Percentiles rank a stretch among this genome's conserved stretches.
Evolutionary conservation across 2,797 vertebrate genomes (phyloP).

Genomic region (Selene dorsalis): DNA sequence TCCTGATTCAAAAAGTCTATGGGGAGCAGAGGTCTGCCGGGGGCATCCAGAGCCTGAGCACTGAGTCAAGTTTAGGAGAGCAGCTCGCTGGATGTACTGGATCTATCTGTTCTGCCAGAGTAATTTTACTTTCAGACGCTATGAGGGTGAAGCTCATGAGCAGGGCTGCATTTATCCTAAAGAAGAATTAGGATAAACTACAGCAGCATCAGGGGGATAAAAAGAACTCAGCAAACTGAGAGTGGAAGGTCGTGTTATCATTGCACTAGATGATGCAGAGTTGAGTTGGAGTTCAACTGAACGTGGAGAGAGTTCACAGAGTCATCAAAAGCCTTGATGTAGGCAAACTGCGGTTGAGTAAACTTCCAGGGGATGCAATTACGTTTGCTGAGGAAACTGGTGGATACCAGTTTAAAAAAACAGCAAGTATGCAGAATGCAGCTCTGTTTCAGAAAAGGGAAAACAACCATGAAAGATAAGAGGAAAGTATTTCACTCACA

Average conservation of each 20-base stretch:
- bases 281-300: slow-evolving; percentile 48
- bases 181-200: slow-evolving; percentile 29
- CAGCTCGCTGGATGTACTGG: slow-evolving; percentile 18
- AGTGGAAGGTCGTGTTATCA: slow-evolving; percentile 26
- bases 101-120: slow-evolving; percentile 39
- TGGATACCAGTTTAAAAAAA: slow-evolving; percentile 38
- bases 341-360: slow-evolving; percentile 20
- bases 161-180: slow-evolving; percentile 42
- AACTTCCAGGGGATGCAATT: slow-evolving; percentile 48
- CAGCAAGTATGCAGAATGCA: slow-evolving; percentile 40
- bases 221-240: slow-evolving; percentile 1
- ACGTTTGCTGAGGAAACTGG: slow-evolving; percentile 22
- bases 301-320: slow-evolving; percentile 38
- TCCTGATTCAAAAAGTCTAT: slow-evolving; percentile 53
- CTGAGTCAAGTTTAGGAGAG: slow-evolving; percentile 58
- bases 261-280: slow-evolving; percentile 26
- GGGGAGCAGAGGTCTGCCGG: slow-evolving; percentile 38
- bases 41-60: slow-evolving; percentile 51
- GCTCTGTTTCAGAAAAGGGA: slow-evolving; percentile 16
- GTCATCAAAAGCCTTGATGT: slow-evolving; percentile 26
- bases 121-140: slow-evolving; percentile 35
- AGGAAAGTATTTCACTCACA: slow-evolving; percentile 16
- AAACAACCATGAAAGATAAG: slow-evolving; percentile 39
- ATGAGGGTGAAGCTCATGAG: slow-evolving; percentile 4
- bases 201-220: slow-evolving; percentile 29